Base-by-base conservation (phyloP, 1,140 invertebrate species). In the Apis laboriosa region DNA sequence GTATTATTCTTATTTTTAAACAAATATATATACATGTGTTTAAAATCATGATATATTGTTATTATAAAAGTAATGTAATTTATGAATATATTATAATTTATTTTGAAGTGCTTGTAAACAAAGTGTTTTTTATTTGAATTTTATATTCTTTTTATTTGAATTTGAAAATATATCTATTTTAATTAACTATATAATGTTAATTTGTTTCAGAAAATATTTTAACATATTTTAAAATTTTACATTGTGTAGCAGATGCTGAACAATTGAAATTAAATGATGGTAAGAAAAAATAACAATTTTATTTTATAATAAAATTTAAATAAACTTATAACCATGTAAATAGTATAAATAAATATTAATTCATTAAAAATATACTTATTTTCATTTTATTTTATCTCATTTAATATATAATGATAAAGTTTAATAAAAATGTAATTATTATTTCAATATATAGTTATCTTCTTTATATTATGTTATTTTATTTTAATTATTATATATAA, bases 201-300 rank as follows among this genome's bases (percentile, higher is more conserved):
- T 77, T 64, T 53, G n/a, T 85, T 86, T 66, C 55, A 87, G 86
- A 58, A 51, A 58, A 84, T 66, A 71, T 87, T 73, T 9, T 87
- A 55, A 74, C 64, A 7, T 15, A 72, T 87, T 87, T 80, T 75
- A 75, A 49, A 63, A 3, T 84, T 17, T 66, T 77, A 63, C 28
- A 9, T 64, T 5, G 0, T 51, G 15, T 15, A 0, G 9, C 9
- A 34, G 24, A 21, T 64, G 24, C 13, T 4, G 9, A 71, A 17
- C 17, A 53, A 9, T 0, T 5, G 15, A 21, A 71, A 5, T 19
- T 21, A 15, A 13, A n/a, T 7, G 19, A 21, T 43, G 17, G 17
- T 0, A 58, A 8, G 15, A 72, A 24, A 24, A 66, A 7, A 15
- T 24, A 28, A 2, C 21, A 0, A 56, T 24, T 34, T 49, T 64